Percentiles rank a stretch among this genome's conserved stretches.
Conservation (phyloP, 64 coral and sea anemone species). For the Cladopsammia gracilis region DNA sequence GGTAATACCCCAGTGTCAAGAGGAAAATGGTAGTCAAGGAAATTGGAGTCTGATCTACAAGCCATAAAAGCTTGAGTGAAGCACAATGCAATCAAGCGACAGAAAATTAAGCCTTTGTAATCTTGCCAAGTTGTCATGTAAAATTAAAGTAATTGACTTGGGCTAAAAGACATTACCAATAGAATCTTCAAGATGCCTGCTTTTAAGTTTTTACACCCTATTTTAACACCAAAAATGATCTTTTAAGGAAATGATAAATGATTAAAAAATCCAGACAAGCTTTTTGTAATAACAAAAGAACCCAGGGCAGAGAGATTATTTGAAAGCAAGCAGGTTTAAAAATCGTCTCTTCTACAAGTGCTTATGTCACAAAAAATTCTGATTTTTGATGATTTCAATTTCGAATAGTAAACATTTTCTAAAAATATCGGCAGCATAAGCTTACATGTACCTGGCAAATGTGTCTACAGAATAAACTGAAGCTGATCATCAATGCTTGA, state of each 20-base stretch:
- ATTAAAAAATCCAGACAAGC: slow-evolving; percentile 6
- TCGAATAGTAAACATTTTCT: background rate
- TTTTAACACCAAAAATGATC: slow-evolving; percentile 35
- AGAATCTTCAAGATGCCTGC: background rate
- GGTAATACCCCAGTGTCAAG: background rate
- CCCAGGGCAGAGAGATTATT: background rate
- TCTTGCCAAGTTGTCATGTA: background rate
- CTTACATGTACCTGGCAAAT: background rate
- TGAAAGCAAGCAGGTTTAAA: background rate
- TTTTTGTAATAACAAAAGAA: slow-evolving; percentile 14
- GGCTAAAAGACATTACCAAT: background rate
- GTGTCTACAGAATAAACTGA: background rate
- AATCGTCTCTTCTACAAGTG: background rate
- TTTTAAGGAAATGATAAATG: slow-evolving; percentile 13
- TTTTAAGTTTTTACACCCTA: slow-evolving; percentile 21
- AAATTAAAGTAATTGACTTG: slow-evolving; percentile 12
- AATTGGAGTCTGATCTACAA: background rate
- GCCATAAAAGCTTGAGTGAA: background rate
- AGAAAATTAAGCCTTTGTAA: background rate
- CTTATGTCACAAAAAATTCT: background rate
- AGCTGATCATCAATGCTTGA: background rate
- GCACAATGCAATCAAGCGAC: slow-evolving; percentile 4
- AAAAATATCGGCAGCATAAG: background rate
- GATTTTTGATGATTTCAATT: background rate
- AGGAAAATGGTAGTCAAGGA: background rate